These are phyloP conservation scores for Entomobrya multifasciata DNA, from an alignment of 2,888 invertebrate species.

Conservation along the genomic window DNA sequence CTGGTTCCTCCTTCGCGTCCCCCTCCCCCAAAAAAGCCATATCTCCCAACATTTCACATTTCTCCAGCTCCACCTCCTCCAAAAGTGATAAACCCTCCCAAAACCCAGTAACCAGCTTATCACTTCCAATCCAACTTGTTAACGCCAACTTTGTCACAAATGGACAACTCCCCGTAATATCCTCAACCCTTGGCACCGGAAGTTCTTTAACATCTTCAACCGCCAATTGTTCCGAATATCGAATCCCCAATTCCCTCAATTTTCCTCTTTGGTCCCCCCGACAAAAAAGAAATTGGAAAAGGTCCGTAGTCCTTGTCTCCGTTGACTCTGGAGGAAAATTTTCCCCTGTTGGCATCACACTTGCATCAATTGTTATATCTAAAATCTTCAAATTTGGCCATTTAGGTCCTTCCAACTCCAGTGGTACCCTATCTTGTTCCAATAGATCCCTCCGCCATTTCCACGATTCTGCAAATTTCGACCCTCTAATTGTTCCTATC, in stretches of 20 bases:
- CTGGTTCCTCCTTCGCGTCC: too few relatives aligned
- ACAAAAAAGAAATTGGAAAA: not conserved
- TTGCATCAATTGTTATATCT: not conserved
- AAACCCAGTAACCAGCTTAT: not conserved
- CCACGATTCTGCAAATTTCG: not conserved
- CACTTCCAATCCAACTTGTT: conserved; percentile 10
- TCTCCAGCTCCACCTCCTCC: too few relatives aligned
- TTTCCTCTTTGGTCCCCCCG: not conserved
- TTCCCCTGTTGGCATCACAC: too few relatives aligned
- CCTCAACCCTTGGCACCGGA: not conserved
- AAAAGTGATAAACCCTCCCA: not conserved
- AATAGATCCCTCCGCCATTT: not conserved
- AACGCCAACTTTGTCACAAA: not conserved
- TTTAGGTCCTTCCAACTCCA: not conserved
- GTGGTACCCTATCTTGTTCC: too few relatives aligned
- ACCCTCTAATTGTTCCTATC: not conserved
- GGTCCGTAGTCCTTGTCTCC: not conserved
- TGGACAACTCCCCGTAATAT: not conserved
- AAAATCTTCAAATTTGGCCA: conserved; percentile 5
- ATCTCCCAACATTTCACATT: too few relatives aligned
- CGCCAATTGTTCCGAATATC: not conserved
- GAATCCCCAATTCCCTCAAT: not conserved
- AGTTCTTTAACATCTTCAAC: not conserved
- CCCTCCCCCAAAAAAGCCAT: too few relatives aligned
- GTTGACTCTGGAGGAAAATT: not conserved